Conservation (phyloP, 2,888 invertebrate genomes). For the Steinernema carpocapsae region DNA sequence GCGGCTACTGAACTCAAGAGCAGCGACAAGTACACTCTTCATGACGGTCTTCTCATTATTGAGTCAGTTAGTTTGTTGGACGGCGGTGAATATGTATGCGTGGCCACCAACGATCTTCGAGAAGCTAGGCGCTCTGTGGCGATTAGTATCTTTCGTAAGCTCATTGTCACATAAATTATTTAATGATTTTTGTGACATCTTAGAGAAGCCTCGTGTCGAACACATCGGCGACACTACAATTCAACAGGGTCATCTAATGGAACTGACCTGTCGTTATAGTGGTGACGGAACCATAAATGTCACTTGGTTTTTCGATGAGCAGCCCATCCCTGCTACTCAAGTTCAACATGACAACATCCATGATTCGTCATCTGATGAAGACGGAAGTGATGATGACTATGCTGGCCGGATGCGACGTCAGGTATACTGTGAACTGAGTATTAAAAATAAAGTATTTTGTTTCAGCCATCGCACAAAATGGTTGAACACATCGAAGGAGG, state of each 20-base stretch:
- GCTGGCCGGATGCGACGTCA: background rate
- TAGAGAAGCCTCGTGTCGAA: conserved; percentile 27
- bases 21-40: conserved; percentile 49
- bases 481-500: background rate
- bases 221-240: background rate
- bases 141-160: conserved; percentile 55
- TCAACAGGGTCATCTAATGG: conserved; percentile 7
- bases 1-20: background rate
- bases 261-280: background rate
- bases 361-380: background rate
- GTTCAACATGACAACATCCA: background rate
- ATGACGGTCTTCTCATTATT: conserved; percentile 46
- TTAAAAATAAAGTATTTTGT: background rate
- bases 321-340: background rate
- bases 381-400: background rate
- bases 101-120: conserved; percentile 59
- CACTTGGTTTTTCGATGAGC: conserved; percentile 28
- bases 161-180: background rate
- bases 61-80: conserved; percentile 51
- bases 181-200: background rate
- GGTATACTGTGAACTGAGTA: background rate
- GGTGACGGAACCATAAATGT: conserved; percentile 13
- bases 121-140: conserved; percentile 44
- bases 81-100: conserved; percentile 55
- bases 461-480: conserved; percentile 20